phyloP scores from a whole-genome alignment of 2,888 invertebrate species.

The Lithophane semibrunnea region DNA sequence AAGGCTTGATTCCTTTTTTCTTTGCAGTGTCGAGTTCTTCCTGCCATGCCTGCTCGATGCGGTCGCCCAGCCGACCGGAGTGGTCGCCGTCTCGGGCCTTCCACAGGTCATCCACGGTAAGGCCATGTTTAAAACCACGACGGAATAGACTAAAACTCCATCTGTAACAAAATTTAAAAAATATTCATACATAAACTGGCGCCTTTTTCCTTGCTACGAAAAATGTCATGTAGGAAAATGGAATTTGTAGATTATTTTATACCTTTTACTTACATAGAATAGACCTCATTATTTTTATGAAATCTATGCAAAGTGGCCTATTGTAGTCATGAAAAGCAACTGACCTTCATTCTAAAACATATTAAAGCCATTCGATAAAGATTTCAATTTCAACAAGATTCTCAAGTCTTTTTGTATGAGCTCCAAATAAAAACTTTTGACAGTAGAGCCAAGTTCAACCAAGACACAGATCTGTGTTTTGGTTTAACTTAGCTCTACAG shows the following conservation, averaged over 20 bases:
- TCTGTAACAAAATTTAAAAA: constrained; percentile 81
- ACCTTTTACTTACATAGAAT: not conserved
- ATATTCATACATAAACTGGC: not conserved
- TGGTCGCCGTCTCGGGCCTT: constrained; percentile 91
- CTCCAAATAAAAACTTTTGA: not conserved
- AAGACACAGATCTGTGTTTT: not conserved
- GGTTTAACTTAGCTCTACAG: too few species aligned
- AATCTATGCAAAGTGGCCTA: not conserved
- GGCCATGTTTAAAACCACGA: constrained; percentile 91
- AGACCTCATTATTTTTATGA: not conserved
- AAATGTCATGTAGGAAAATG: not conserved
- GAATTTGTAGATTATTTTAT: not conserved
- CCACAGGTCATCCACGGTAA: constrained; percentile 92
- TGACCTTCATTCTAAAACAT: constrained; percentile 7
- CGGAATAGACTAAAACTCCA: constrained; percentile 92
- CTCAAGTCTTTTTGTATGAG: not conserved
- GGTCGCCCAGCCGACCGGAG: constrained; percentile 92
- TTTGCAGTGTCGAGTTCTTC: constrained; percentile 88
- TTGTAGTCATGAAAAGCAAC: not conserved
- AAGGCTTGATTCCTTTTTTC: constrained; percentile 89
- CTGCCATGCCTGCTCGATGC: constrained; percentile 92
- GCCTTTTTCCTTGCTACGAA: not conserved
- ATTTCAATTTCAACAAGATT: not conserved
- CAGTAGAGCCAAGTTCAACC: not conserved
- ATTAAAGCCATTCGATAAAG: not conserved